Conservation (phyloP, 2,888 invertebrate species). For the Idaea biselata region DNA sequence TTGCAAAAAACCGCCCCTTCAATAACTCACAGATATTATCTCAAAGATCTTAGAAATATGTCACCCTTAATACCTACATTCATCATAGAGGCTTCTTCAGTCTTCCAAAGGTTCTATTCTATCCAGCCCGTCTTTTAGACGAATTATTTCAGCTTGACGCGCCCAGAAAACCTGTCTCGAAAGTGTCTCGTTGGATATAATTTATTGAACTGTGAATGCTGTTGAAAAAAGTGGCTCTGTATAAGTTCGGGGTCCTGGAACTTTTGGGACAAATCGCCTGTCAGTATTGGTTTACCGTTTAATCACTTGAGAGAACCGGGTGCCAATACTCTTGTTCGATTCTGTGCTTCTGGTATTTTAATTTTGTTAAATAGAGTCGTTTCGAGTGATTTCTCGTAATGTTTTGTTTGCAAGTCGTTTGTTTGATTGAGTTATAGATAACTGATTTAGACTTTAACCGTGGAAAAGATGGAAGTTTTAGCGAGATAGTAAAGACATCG, state of each 20-base stretch:
- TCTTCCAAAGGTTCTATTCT: constrained; percentile 20
- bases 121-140: constrained; percentile 20
- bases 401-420: background rate
- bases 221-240: background rate
- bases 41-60: constrained; percentile 9
- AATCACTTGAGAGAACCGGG: background rate
- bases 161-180: constrained; percentile 37
- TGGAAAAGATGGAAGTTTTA: no score
- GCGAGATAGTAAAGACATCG: no score
- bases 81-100: constrained; percentile 26
- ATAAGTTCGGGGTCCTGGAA: background rate
- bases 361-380: background rate
- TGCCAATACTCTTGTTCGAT: background rate
- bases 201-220: constrained; percentile 37
- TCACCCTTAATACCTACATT: constrained; percentile 22
- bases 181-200: constrained; percentile 54
- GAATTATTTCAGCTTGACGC: constrained; percentile 58
- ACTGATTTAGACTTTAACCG: background rate
- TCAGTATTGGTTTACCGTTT: background rate
- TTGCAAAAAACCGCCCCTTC: background rate
- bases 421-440: background rate
- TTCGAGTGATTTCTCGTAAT: background rate
- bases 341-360: background rate
- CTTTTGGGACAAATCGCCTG: constrained; percentile 1
- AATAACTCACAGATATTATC: background rate